Percentiles rank a stretch among this genome's conserved stretches.
Conservation (phyloP, 2,888 invertebrate genomes). For the Cephus spinipes region DNA sequence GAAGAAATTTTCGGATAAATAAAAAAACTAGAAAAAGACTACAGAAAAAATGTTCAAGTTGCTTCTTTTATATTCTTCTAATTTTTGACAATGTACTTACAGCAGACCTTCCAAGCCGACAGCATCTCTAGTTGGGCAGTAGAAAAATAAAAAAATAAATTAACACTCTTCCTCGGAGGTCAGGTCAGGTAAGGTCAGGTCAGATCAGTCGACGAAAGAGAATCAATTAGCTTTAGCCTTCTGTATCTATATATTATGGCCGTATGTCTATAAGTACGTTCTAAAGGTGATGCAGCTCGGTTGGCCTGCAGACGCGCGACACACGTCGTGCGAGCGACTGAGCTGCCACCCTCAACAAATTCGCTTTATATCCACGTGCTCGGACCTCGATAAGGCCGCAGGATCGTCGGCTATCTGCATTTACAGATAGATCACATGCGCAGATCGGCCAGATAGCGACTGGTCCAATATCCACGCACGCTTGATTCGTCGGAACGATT, state of each 20-base stretch:
- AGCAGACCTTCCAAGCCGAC: constrained; percentile 43
- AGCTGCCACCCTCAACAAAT: constrained; percentile 46
- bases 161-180: no score
- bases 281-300: neutral
- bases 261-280: no score
- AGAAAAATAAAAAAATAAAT: no score
- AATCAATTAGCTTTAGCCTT: no score
- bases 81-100: constrained; percentile 42
- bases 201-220: neutral
- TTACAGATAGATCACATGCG: no score
- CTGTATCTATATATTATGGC: no score
- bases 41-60: neutral
- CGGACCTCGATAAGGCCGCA: constrained; percentile 5
- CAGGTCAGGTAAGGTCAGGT: neutral
- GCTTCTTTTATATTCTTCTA: neutral
- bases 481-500: no score
- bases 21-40: neutral
- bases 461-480: no score
- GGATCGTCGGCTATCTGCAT: no score
- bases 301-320: constrained; percentile 26
- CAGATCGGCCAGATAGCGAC: no score
- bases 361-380: constrained; percentile 52
- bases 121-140: constrained; percentile 32
- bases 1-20: neutral
- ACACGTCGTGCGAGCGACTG: constrained; percentile 44